phyloP scores from a whole-genome alignment of 2,797 vertebrate genomes.

The Girardinus metallicus region DNA sequence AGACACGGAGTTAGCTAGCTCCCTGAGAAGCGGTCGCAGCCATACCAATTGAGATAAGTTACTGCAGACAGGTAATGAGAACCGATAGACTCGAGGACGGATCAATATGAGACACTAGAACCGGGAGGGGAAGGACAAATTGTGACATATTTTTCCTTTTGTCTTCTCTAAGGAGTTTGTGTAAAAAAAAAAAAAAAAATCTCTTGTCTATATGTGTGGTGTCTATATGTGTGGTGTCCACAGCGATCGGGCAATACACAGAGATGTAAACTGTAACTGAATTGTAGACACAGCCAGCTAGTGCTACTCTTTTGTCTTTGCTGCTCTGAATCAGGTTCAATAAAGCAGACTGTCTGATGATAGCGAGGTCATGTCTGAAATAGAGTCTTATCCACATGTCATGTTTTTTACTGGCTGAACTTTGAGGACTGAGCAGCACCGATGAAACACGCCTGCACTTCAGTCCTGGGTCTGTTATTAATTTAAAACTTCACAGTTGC shows the following conservation, averaged over 20 bases:
- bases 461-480: constrained; percentile 56
- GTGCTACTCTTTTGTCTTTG: constrained; percentile 57
- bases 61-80: constrained; percentile 81
- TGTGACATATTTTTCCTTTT: constrained; percentile 66
- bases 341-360: constrained; percentile 61
- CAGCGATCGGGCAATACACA: constrained; percentile 36
- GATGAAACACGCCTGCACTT: constrained; percentile 51
- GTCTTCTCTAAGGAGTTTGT: constrained; percentile 52
- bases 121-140: constrained; percentile 76
- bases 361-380: constrained; percentile 54
- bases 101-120: constrained; percentile 79
- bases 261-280: constrained; percentile 33
- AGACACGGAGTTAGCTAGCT: constrained; percentile 36
- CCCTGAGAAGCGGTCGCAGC: constrained; percentile 64
- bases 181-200: constrained; percentile 14
- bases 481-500: constrained; percentile 56
- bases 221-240: constrained; percentile 10
- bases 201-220: constrained; percentile 9
- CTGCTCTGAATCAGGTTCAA: constrained; percentile 50
- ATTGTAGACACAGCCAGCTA: constrained; percentile 10
- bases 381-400: constrained; percentile 54
- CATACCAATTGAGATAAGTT: constrained; percentile 81
- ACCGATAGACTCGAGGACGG: constrained; percentile 75
- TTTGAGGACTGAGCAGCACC: constrained; percentile 43
- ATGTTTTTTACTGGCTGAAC: constrained; percentile 44